Percentiles rank a stretch among this genome's conserved stretches.
These are phyloP conservation scores for Caenorhabditis wallacei DNA, from an alignment of 2,888 invertebrate species.

Conservation along the genomic window DNA sequence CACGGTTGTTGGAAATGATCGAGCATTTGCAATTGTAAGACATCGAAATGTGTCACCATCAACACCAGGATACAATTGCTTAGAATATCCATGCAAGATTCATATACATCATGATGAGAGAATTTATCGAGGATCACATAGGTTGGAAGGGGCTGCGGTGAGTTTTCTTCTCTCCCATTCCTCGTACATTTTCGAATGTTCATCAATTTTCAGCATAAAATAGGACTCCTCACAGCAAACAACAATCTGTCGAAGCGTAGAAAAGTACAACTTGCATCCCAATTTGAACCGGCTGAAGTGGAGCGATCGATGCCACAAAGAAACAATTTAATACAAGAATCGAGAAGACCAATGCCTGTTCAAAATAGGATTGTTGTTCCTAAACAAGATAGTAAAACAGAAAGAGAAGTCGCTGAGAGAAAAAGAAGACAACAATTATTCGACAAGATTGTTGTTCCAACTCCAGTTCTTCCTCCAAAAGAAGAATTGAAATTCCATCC, in stretches of 20 bases:
- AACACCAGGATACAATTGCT: slow-evolving; percentile 31
- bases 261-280: slow-evolving; percentile 8
- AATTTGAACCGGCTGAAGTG: slow-evolving; percentile 37
- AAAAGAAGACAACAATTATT: slow-evolving; percentile 16
- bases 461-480: slow-evolving; percentile 14
- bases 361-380: neutral
- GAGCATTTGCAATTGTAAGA: slow-evolving; percentile 53
- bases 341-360: neutral
- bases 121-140: slow-evolving; percentile 51
- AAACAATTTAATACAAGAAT: neutral
- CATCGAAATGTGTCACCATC: neutral
- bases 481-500: slow-evolving; percentile 21
- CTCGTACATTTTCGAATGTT: slow-evolving; percentile 17
- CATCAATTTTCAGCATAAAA: slow-evolving; percentile 16
- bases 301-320: slow-evolving; percentile 27
- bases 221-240: slow-evolving; percentile 7
- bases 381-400: neutral
- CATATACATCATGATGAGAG: slow-evolving; percentile 61
- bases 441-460: neutral
- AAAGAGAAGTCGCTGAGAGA: neutral
- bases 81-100: slow-evolving; percentile 47
- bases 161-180: no score
- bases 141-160: slow-evolving; percentile 32
- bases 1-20: slow-evolving; percentile 40
- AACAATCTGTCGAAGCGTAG: slow-evolving; percentile 48